A percentile compares a stretch with the other conserved stretches of the same genome.
Conservation (phyloP, 2,113 vertebrate genomes). For the Gymnobelideus leadbeateri region DNA sequence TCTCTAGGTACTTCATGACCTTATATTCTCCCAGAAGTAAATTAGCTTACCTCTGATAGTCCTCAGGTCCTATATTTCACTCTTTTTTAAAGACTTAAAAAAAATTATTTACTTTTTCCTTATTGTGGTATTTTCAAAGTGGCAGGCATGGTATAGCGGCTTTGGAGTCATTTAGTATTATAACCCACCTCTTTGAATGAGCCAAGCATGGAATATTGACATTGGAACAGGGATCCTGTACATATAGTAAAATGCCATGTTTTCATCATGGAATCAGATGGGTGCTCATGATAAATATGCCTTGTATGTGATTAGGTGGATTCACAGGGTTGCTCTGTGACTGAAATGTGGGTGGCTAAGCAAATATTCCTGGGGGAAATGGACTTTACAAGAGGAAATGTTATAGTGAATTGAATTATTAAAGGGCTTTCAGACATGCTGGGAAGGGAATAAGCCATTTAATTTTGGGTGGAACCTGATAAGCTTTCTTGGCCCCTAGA, state of each 20-base stretch:
- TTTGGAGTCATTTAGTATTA: not conserved
- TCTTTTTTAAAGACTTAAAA: not conserved
- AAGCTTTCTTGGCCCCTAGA: not conserved
- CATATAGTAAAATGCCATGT: not conserved
- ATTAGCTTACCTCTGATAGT: not conserved
- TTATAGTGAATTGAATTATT: not conserved
- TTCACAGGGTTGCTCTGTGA: not conserved
- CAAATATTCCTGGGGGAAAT: conserved; percentile 29
- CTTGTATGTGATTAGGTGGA: not conserved
- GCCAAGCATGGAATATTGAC: not conserved
- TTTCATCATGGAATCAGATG: not conserved
- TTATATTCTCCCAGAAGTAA: not conserved
- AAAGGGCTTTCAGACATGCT: not conserved
- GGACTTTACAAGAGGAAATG: conserved; percentile 30
- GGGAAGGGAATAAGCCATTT: not conserved
- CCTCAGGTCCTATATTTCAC: not conserved
- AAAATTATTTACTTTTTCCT: not conserved
- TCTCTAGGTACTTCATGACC: not conserved
- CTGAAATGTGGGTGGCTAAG: not conserved
- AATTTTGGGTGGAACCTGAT: conserved; percentile 20
- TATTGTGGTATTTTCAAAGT: not conserved
- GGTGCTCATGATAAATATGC: not conserved
- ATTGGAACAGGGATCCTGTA: not conserved
- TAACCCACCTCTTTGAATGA: not conserved
- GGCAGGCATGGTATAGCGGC: not conserved